Conservation (phyloP, 2,888 invertebrate species). For the Agrypnus murinus region DNA sequence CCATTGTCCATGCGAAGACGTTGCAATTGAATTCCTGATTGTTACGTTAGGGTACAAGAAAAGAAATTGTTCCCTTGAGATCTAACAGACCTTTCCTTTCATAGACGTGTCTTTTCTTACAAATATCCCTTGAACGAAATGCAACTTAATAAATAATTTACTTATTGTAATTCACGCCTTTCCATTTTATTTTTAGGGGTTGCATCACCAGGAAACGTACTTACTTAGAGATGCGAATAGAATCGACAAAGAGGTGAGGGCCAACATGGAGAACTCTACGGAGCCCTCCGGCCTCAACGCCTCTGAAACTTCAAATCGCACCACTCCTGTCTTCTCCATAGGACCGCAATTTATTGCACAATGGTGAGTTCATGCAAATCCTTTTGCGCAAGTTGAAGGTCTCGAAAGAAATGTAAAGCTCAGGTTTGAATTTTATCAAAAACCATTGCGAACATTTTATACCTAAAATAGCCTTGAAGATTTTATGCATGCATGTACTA, state of each 20-base stretch:
- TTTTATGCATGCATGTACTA: too few relatives aligned
- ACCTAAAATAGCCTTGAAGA: too few relatives aligned
- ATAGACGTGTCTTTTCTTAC: slow-evolving; percentile 20
- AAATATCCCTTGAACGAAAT: neutral
- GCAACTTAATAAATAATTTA: slow-evolving; percentile 15
- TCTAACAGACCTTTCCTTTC: neutral
- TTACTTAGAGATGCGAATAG: slow-evolving; percentile 31
- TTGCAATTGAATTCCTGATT: slow-evolving; percentile 28
- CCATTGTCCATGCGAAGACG: slow-evolving; percentile 24
- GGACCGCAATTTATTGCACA: slow-evolving; percentile 85
- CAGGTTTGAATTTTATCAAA: neutral
- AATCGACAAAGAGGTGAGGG: slow-evolving; percentile 41
- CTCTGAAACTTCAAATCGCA: slow-evolving; percentile 76
- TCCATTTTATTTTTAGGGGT: slow-evolving; percentile 16
- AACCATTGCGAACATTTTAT: too few relatives aligned
- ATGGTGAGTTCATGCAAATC: slow-evolving; percentile 76
- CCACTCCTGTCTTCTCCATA: slow-evolving; percentile 83
- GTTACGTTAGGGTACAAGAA: slow-evolving; percentile 23
- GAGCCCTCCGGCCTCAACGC: slow-evolving; percentile 65
- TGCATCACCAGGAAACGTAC: slow-evolving; percentile 12
- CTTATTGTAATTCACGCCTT: slow-evolving; percentile 18
- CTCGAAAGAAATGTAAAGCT: neutral
- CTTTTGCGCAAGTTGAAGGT: slow-evolving; percentile 8
- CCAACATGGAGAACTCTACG: slow-evolving; percentile 67
- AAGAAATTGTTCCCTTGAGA: slow-evolving; percentile 17